Base-by-base conservation (phyloP, 2,113 vertebrate genomes). In the Eulemur rufifrons region DNA sequence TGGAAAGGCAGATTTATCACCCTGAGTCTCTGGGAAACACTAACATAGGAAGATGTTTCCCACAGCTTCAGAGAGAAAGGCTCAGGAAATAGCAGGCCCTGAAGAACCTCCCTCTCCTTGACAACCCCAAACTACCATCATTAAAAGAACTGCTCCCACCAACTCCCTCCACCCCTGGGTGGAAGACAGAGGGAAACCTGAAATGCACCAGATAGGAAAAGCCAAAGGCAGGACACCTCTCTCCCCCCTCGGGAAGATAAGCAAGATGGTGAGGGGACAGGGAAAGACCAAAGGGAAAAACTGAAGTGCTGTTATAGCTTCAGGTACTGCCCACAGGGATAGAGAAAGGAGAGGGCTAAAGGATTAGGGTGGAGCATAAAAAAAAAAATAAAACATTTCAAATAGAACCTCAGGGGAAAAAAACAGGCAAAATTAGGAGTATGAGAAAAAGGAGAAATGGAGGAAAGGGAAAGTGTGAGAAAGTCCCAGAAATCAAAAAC, bases 121-220 rank as follows among this genome's bases (percentile, higher is more conserved):
- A 93, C 94, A 96, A 84, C 82, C 96, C 95, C 84, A 85, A 77
- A 78, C 47, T 76, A 73, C 14, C 90, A 69, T 90, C 50, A 84
- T 83, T 89, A 83, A 37, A 64, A 91, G 73, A 83, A 89, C 1
- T 77, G 89, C 15, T 95, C 97, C 98, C 98, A 32, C 97, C 96
- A 96, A 95, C 56, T 95, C 98, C 98, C 97, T 97, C 96, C 95
- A 98, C 61, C 97, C 95, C 94, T 94, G 81, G 95, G 91, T 97
- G 96, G 88, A 92, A 96, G 92, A 94, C 83, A 96, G 69, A 93
- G 85, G 87, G 89, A 95, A 95, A 97, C 93, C 97, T 98, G 89
- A 89, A 96, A 90, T 92, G 69, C 45, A 97, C 95, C 91, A 77
- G 88, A 96, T 9, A 97, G 98, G 86, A 97, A 95, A 93, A 91